Percentiles rank a stretch among this genome's conserved stretches.
phyloP scores from a whole-genome alignment of 2,888 invertebrate species.

The Apodemia duryi region DNA sequence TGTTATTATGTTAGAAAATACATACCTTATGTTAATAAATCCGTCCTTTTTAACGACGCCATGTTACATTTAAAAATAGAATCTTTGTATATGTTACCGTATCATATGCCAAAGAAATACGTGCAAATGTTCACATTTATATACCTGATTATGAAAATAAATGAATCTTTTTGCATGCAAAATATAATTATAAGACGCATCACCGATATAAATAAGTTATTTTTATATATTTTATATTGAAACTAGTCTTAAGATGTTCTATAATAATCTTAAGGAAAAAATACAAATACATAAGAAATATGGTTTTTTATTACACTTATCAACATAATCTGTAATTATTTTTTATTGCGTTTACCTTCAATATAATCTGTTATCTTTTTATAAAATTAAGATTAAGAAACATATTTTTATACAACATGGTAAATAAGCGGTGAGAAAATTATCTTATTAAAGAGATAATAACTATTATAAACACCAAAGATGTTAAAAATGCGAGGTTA shows the following conservation, averaged over 20 bases:
- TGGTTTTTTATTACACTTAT: background rate
- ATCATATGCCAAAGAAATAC: constrained; percentile 58
- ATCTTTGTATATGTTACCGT: constrained; percentile 24
- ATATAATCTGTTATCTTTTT: too few species aligned
- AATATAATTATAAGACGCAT: constrained; percentile 25
- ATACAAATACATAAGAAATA: constrained; percentile 26
- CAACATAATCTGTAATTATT: background rate
- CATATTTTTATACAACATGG: too few species aligned
- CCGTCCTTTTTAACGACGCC: constrained; percentile 26
- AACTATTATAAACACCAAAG: too few species aligned
- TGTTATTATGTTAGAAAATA: background rate
- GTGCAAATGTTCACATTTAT: constrained; percentile 50
- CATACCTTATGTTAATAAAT: constrained; percentile 13
- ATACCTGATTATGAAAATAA: constrained; percentile 39
- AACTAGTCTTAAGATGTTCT: constrained; percentile 70
- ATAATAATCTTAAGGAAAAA: constrained; percentile 36
- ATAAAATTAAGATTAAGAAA: too few species aligned
- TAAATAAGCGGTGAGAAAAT: too few species aligned
- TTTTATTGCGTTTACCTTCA: too few species aligned
- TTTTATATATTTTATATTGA: constrained; percentile 43
- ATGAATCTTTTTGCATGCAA: constrained; percentile 57
- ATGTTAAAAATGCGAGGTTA: too few species aligned
- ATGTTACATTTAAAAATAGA: constrained; percentile 24
- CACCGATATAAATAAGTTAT: constrained; percentile 32
- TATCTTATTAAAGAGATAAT: too few species aligned